Base-by-base conservation (phyloP, 2,888 invertebrate genomes). In the Conops quadrifasciatus region DNA sequence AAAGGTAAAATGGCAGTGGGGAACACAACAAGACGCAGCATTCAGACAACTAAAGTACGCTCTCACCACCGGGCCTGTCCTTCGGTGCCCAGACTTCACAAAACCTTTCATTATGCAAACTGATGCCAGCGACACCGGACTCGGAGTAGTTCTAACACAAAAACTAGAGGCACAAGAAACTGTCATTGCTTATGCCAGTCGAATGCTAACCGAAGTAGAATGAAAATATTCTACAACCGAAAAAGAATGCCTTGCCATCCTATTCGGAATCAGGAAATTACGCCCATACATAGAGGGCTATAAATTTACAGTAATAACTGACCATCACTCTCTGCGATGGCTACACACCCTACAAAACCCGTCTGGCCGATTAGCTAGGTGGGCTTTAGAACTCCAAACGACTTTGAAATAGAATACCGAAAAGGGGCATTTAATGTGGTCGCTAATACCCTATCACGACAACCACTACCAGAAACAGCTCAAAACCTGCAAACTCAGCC, bases 251-350 rank as follows among this genome's bases (percentile, higher is more conserved):
- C 49, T 73, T 0, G 75, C 74, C 0, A 71, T 73, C 1, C 4
- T 74, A 0, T 75, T 67, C 70, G 75, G 71, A 1, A 69, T 76
- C 2, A 26, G 73, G 3, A 75, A 76, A 21, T 30, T 75, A 56
- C 16, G 74, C 13, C 53, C 63, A 0, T 75, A 64, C 2, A 1
- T 63, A 21, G 63, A 63, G 19, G 63, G 63, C 1, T 63, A 45
- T 45, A 19, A 13, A 13, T 63, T 63, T 11, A 75, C n/a, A n/a
- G n/a, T n/a, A n/a, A n/a, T n/a, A n/a, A n/a, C 51, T 0, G 75
- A 77, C 13, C 75, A 77, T 30, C 51, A 53, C 1, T 69, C 24
- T 9, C 24, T 7, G 26, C 16, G 5, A 9, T 51, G 13, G n/a
- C 51, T 5, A 0, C 56, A 74, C n/a, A n/a, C n/a, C 51, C 51